Evolutionary conservation across 1,140 invertebrate genomes (phyloP).

Genomic region (Zaprionus africanus): DNA sequence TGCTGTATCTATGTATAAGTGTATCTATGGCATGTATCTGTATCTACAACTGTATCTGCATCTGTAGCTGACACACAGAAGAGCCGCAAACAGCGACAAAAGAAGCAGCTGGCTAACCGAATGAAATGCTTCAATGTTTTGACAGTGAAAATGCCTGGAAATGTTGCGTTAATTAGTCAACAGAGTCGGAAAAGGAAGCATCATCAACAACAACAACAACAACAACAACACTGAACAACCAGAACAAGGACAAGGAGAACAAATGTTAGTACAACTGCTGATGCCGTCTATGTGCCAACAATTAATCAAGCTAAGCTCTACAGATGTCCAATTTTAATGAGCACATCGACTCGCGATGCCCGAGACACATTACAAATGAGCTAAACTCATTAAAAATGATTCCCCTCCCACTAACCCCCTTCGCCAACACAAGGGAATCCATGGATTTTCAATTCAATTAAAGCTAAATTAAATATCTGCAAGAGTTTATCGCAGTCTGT

Average conservation of each 20-base stretch:
- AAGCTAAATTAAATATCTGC: slow-evolving; percentile 13
- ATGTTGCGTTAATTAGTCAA: slow-evolving; percentile 72
- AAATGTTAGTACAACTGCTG: slow-evolving; percentile 59
- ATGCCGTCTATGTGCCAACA: slow-evolving; percentile 23
- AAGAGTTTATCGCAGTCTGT: neutral
- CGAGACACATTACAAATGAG: slow-evolving; percentile 39
- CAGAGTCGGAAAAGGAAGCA: slow-evolving; percentile 40
- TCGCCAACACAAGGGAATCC: neutral
- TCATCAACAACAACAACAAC: slow-evolving; percentile 19
- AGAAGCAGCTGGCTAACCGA: slow-evolving; percentile 4
- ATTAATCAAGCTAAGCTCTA: slow-evolving; percentile 46
- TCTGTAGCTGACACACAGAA: slow-evolving; percentile 28
- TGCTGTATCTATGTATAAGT: slow-evolving; percentile 28
- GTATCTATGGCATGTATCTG: slow-evolving; percentile 18
- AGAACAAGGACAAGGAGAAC: neutral
- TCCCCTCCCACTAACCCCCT: too few species aligned
- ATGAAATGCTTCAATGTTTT: slow-evolving; percentile 19
- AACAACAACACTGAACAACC: slow-evolving; percentile 13
- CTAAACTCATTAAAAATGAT: slow-evolving; percentile 26
- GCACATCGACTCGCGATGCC: slow-evolving; percentile 34
- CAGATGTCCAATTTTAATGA: slow-evolving; percentile 51
- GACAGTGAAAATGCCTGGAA: slow-evolving; percentile 36
- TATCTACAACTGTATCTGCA: neutral
- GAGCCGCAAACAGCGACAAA: slow-evolving; percentile 2
- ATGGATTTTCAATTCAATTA: slow-evolving; percentile 14